A percentile compares a stretch with the other conserved stretches of the same genome.
Conservation (phyloP, 2,113 vertebrate species). For the Semicossyphus pulcher region DNA sequence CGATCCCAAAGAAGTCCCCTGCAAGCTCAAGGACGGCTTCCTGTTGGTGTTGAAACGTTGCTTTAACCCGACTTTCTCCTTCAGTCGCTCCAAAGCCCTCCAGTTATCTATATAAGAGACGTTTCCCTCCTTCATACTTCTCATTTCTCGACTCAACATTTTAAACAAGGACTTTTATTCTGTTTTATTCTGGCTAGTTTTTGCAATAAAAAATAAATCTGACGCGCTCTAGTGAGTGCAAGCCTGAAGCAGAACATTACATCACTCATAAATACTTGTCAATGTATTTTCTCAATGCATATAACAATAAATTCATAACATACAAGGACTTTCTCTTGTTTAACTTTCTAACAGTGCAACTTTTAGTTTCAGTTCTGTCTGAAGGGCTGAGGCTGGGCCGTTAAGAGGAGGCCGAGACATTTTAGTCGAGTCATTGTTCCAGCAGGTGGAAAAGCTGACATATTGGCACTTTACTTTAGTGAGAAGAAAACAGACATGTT, state of each 20-base stretch:
- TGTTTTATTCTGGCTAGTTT: neutral
- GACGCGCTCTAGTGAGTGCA: constrained; percentile 21
- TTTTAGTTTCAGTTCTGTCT: constrained; percentile 24
- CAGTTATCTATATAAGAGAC: neutral
- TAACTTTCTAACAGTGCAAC: constrained; percentile 55
- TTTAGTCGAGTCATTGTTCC: neutral
- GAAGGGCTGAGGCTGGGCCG: constrained; percentile 1
- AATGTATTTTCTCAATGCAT: constrained; percentile 27
- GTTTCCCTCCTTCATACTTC: neutral
- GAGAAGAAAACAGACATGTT: too few species aligned
- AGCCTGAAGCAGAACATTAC: constrained; percentile 26
- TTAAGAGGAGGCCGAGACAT: constrained; percentile 4
- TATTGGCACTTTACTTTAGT: constrained; percentile 18
- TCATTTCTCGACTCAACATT: neutral
- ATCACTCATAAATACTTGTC: constrained; percentile 20
- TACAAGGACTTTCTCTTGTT: constrained; percentile 4
- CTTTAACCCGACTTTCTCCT: neutral
- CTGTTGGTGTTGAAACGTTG: constrained; percentile 13
- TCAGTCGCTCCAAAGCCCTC: neutral
- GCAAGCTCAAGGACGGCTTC: neutral
- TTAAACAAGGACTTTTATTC: constrained; percentile 1
- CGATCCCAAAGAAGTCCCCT: too few species aligned
- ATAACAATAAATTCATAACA: constrained; percentile 31
- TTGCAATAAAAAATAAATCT: constrained; percentile 34
- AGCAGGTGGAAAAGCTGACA: neutral